Base-by-base conservation (phyloP, 2,113 vertebrate species). In the Cavia porcellus region DNA sequence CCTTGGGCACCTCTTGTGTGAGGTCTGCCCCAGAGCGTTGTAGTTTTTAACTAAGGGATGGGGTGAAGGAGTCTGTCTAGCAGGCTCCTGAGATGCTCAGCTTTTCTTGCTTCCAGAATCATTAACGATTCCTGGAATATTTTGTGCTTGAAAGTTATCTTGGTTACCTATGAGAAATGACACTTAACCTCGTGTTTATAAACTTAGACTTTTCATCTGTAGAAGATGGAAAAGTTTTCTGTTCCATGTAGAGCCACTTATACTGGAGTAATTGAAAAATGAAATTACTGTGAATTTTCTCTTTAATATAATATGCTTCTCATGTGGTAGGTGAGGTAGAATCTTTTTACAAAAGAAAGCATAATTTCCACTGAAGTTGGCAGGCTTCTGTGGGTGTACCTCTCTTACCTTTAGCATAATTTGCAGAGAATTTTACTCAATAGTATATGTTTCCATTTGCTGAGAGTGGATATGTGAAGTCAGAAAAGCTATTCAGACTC, bases 321-420 rank as follows among this genome's bases (percentile, higher is more conserved):
- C 20, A 50, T 62, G 83, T 79, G 42, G 82, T 92, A 59, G 84
- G 62, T 92, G 86, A 50, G 83, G 50, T 68, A 82, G 84, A 85
- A 87, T 89, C 96, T 75, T 91, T 91, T 86, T 86, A 86, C 62
- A 70, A 15, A 82, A 93, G 68, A 95, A 96, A 96, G 66, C 87
- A 80, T 90, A 68, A 55, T 97, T 97, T 97, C 95, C 94, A 61
- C 79, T 59, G 85, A 82, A 70, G 45, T 62, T 35, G 88, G 47
- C 88, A 77, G 57, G 42, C 25, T 64, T 81, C 28, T 32, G 81
- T 90, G 85, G 70, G 88, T 79, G 80, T 64, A 38, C 38, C 22
- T n/a, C 70, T 82, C n/a, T 80, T 8, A 52, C 62, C 81, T 80
- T 89, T 13, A 32, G 45, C 59, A 25, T 75, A 75, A 89, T 52